Conservation (phyloP, 2,888 invertebrate species). For the Perithous albicinctus region DNA sequence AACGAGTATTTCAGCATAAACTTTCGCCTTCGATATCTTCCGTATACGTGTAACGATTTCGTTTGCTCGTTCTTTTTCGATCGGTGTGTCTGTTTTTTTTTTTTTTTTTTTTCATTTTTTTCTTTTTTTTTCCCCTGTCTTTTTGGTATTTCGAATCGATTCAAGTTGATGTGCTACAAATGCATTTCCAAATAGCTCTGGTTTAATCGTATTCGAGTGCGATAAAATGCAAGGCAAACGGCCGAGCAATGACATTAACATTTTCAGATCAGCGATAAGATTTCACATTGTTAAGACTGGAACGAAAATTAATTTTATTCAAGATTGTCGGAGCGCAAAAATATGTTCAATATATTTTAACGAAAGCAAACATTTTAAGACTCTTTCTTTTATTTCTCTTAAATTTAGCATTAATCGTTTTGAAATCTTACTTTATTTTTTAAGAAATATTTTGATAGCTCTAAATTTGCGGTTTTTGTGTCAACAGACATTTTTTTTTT, state of each 20-base stretch:
- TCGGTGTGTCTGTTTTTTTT: slow-evolving; percentile 34
- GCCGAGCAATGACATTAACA: neutral
- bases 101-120: neutral
- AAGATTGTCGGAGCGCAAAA: too few relatives aligned
- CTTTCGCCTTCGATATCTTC: slow-evolving; percentile 68
- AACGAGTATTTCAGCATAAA: slow-evolving; percentile 67
- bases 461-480: too few relatives aligned
- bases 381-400: too few relatives aligned
- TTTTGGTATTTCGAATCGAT: slow-evolving; percentile 36
- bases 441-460: too few relatives aligned
- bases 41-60: slow-evolving; percentile 55
- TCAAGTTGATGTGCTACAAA: slow-evolving; percentile 15
- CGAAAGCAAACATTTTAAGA: too few relatives aligned
- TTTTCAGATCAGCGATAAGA: neutral
- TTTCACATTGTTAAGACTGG: neutral
- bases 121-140: neutral
- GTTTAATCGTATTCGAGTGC: slow-evolving; percentile 24
- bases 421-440: too few relatives aligned
- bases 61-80: slow-evolving; percentile 46
- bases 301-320: neutral
- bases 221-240: neutral
- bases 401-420: too few relatives aligned
- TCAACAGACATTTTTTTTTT: too few relatives aligned
- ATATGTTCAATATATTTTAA: too few relatives aligned
- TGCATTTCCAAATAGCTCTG: slow-evolving; percentile 28